These are phyloP conservation scores for Lycia hirtaria DNA, from an alignment of 2,888 invertebrate genomes.

Conservation along the genomic window DNA sequence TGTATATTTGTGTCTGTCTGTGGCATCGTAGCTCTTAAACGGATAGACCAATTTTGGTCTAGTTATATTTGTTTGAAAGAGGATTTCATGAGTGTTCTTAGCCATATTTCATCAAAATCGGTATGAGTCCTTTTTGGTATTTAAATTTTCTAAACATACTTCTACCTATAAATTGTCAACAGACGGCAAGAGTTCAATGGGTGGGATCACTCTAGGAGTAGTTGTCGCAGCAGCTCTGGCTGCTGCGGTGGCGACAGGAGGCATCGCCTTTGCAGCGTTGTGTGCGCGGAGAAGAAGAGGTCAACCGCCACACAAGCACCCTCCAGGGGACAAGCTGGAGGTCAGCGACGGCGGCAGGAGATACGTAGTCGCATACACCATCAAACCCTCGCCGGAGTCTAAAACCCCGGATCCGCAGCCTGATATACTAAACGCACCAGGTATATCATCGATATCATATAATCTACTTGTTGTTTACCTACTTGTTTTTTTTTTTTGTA, in stretches of 20 bases:
- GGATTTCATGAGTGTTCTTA: too few relatives aligned
- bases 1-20: too few relatives aligned
- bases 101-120: too few relatives aligned
- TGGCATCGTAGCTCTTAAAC: too few relatives aligned
- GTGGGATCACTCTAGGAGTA: conserved; percentile 90
- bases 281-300: conserved; percentile 69
- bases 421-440: conserved; percentile 92
- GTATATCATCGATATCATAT: too few relatives aligned
- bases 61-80: too few relatives aligned
- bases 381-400: conserved; percentile 87
- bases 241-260: conserved; percentile 65
- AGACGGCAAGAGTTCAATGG: conserved; percentile 90
- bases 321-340: conserved; percentile 85
- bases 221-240: conserved; percentile 73
- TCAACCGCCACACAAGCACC: conserved; percentile 73
- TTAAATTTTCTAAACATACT: too few relatives aligned
- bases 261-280: conserved; percentile 66
- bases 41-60: too few relatives aligned
- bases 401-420: conserved; percentile 89
- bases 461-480: too few relatives aligned
- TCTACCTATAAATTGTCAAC: too few relatives aligned
- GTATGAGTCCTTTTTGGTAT: too few relatives aligned
- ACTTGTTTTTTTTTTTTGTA: too few relatives aligned
- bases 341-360: conserved; percentile 92
- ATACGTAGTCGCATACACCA: conserved; percentile 94